Conservation (phyloP, 2,888 invertebrate species). For the Antheraea yamamai region DNA sequence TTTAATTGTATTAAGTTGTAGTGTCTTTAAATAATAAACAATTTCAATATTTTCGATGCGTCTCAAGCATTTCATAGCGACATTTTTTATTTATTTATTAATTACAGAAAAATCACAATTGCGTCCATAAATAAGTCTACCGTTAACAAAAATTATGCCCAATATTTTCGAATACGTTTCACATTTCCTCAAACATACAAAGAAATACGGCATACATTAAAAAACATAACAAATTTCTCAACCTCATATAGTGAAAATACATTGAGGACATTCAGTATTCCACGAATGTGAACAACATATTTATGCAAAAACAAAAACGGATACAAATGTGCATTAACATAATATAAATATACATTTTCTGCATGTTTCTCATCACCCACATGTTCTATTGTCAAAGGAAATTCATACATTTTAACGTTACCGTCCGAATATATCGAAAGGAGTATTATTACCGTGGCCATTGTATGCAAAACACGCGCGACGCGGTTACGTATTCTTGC, state of each 20-base stretch:
- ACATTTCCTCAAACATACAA: not conserved
- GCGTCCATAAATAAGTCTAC: not conserved
- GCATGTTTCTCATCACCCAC: constrained; percentile 11
- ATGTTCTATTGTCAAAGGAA: constrained; percentile 6
- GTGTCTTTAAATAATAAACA: no score
- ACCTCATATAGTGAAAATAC: not conserved
- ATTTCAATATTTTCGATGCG: no score
- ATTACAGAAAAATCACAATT: not conserved
- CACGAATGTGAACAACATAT: not conserved
- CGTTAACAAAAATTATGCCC: not conserved
- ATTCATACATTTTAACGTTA: constrained; percentile 8
- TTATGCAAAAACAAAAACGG: not conserved
- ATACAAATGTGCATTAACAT: not conserved
- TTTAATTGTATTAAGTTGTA: no score
- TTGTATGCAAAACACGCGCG: constrained; percentile 73
- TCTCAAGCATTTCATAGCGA: no score
- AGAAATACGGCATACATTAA: not conserved
- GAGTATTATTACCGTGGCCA: constrained; percentile 54
- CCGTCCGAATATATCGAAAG: constrained; percentile 29
- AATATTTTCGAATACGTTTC: not conserved
- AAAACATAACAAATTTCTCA: not conserved
- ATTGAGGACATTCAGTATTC: not conserved
- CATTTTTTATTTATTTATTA: no score
- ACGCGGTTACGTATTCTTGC: constrained; percentile 59
- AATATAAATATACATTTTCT: constrained; percentile 8